Evolutionary conservation across 1,140 invertebrate genomes (phyloP).

Genomic region (Heliconius himera): DNA sequence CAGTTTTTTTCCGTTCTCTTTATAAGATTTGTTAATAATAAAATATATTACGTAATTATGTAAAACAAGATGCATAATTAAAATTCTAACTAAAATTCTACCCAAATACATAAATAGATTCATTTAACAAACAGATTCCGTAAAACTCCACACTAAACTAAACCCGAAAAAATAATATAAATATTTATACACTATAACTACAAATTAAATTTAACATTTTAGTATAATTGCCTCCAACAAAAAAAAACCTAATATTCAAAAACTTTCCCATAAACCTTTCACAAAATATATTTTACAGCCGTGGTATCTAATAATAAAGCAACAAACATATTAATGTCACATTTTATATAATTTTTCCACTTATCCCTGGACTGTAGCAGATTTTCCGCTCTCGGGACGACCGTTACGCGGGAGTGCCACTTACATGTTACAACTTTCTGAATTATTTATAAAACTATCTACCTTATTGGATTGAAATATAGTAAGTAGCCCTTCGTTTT

Average conservation of each 20-base stretch:
- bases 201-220: too few relatives aligned
- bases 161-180: too few relatives aligned
- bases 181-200: too few relatives aligned
- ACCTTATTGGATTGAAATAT: slow-evolving; percentile 78
- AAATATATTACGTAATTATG: too few relatives aligned
- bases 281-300: not conserved
- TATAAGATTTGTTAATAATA: too few relatives aligned
- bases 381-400: slow-evolving; percentile 61
- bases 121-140: too few relatives aligned
- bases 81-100: too few relatives aligned
- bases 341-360: slow-evolving; percentile 59
- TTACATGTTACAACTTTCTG: slow-evolving; percentile 77
- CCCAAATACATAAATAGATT: too few relatives aligned
- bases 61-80: too few relatives aligned
- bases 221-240: not conserved
- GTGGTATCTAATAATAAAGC: not conserved
- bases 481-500: slow-evolving; percentile 46
- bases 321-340: slow-evolving; percentile 58
- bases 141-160: too few relatives aligned
- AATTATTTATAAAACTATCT: slow-evolving; percentile 78
- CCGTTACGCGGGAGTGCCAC: slow-evolving; percentile 72
- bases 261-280: not conserved
- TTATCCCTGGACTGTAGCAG: slow-evolving; percentile 55
- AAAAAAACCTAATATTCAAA: not conserved
- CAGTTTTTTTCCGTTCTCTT: too few relatives aligned